A percentile compares a stretch with the other conserved stretches of the same genome.
Evolutionary conservation across 2,888 invertebrate genomes (phyloP).

Genomic region (Drosophila mayaguana): DNA sequence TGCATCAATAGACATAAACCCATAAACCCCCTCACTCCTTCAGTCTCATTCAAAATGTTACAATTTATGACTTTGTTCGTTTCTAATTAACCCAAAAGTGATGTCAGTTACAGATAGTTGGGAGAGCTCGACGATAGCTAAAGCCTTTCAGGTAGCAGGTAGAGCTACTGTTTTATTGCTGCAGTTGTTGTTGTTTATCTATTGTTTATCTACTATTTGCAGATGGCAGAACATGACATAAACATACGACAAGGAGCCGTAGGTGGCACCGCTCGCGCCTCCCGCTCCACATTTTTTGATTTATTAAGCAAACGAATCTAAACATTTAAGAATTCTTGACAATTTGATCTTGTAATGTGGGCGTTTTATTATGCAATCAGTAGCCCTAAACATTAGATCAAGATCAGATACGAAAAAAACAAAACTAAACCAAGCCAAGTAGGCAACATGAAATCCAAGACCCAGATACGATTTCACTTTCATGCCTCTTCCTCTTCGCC

Average conservation of each 20-base stretch:
- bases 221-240: conserved; percentile 39
- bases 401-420: conserved; percentile 26
- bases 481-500: conserved; percentile 21
- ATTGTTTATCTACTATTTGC: conserved; percentile 13
- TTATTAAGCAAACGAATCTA: conserved; percentile 47
- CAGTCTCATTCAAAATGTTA: neutral
- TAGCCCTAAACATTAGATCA: conserved; percentile 57
- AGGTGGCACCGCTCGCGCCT: conserved; percentile 71
- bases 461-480: conserved; percentile 68
- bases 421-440: neutral
- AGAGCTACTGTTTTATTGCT: conserved; percentile 36
- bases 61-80: conserved; percentile 55
- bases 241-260: conserved; percentile 51
- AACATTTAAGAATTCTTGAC: conserved; percentile 14
- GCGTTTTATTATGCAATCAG: conserved; percentile 82
- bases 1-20: neutral
- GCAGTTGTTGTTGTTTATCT: neutral
- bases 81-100: conserved; percentile 72
- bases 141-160: conserved; percentile 34
- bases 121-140: conserved; percentile 10
- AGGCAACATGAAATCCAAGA: conserved; percentile 36
- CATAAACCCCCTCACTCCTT: neutral
- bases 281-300: conserved; percentile 53
- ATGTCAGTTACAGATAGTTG: conserved; percentile 56
- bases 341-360: conserved; percentile 40